Conservation (phyloP, 2,888 invertebrate species). For the Anagyrus pseudococci region DNA sequence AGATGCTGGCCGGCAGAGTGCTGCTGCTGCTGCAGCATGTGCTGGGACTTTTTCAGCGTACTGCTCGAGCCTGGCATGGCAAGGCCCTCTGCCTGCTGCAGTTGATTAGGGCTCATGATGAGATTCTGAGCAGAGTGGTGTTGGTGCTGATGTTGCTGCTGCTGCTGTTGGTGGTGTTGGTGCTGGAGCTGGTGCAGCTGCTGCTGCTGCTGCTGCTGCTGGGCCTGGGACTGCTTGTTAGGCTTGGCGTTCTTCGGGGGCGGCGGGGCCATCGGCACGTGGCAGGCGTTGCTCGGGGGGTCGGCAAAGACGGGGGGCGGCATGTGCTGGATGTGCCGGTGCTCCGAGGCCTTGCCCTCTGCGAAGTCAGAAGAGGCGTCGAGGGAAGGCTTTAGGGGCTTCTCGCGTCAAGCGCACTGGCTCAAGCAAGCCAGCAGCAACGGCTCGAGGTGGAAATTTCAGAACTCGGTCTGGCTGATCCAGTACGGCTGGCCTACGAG, state of each 20-base stretch:
- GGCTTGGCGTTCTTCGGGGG: constrained; percentile 77
- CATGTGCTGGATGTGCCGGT: constrained; percentile 80
- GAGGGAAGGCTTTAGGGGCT: not conserved
- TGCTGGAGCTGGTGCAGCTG: constrained; percentile 43
- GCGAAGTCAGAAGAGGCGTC: not conserved
- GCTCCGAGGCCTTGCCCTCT: constrained; percentile 48
- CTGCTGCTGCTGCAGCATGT: constrained; percentile 37
- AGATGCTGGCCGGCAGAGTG: constrained; percentile 59
- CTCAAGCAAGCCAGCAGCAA: no score
- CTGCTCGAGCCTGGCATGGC: constrained; percentile 73
- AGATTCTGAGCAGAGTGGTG: constrained; percentile 59
- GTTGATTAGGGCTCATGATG: constrained; percentile 67
- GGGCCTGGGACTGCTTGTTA: constrained; percentile 64
- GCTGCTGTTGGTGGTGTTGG: constrained; percentile 43
- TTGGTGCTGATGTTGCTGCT: constrained; percentile 29
- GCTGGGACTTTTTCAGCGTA: constrained; percentile 72
- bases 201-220: no score
- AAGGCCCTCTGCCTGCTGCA: constrained; percentile 76
- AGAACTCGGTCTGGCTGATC: constrained; percentile 36
- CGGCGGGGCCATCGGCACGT: constrained; percentile 70
- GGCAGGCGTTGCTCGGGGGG: constrained; percentile 69
- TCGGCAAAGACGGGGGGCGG: constrained; percentile 87
- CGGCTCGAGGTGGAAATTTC: constrained; percentile 15
- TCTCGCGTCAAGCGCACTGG: no score
- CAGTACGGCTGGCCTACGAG: constrained; percentile 33